Conservation (phyloP, 2,797 vertebrate genomes). For the Esox masquinongy region DNA sequence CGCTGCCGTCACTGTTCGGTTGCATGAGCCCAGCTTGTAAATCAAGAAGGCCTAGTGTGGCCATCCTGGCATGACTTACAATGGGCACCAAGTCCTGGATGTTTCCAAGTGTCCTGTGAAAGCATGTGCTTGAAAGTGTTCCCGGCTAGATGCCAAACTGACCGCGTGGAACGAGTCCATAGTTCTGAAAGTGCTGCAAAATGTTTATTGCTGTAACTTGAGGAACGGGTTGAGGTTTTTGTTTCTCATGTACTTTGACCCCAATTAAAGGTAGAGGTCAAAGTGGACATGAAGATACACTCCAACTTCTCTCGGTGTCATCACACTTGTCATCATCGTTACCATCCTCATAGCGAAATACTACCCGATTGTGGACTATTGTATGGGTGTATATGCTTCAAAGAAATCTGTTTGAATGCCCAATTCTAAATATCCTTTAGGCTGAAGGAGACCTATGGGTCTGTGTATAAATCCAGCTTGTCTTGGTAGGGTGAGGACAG, state of each 20-base stretch:
- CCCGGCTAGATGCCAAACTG: neutral
- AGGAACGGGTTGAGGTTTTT: too few species aligned
- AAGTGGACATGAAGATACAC: too few species aligned
- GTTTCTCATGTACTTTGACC: too few species aligned
- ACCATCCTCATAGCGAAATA: too few species aligned
- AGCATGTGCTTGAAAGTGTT: slow-evolving; percentile 1
- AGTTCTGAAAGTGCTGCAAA: too few species aligned
- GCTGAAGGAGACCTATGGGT: neutral
- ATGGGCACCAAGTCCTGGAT: slow-evolving; percentile 2
- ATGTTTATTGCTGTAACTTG: too few species aligned
- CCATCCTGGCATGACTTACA: neutral
- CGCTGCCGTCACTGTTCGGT: neutral
- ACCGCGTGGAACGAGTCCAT: too few species aligned
- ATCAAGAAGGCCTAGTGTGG: neutral
- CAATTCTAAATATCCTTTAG: neutral
- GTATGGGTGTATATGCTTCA: too few species aligned
- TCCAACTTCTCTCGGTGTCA: too few species aligned
- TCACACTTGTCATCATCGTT: too few species aligned
- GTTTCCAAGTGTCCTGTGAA: neutral
- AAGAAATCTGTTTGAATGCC: neutral
- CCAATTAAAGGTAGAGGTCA: too few species aligned
- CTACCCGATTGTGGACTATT: too few species aligned
- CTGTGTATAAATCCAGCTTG: neutral
- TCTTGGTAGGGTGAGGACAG: neutral
- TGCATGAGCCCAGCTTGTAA: neutral